A percentile compares a stretch with the other conserved stretches of the same genome.
Evolutionary conservation across 1,140 invertebrate species (phyloP).

Genomic region (Melitaea cinxia): DNA sequence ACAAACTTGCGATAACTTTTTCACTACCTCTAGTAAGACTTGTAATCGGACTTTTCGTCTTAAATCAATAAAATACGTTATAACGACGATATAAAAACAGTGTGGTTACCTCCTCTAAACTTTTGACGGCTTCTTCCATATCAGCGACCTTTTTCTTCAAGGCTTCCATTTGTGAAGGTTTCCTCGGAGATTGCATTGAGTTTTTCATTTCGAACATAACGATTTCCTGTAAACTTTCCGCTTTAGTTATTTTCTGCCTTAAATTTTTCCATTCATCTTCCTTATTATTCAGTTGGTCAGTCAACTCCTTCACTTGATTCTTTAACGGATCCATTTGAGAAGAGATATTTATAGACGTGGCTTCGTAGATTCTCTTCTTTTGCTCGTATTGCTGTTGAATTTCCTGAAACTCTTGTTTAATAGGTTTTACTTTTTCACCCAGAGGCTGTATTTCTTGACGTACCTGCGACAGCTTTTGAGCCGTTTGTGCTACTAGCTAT

Average conservation of each 20-base stretch:
- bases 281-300: slow-evolving; percentile 71
- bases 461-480: slow-evolving; percentile 74
- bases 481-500: slow-evolving; percentile 76
- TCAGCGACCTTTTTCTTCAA: slow-evolving; percentile 72
- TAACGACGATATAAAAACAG: no score
- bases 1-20: no score
- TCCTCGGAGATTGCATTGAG: slow-evolving; percentile 74
- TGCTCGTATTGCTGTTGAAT: slow-evolving; percentile 80
- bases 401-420: slow-evolving; percentile 76
- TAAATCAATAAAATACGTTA: no score
- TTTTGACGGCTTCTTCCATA: slow-evolving; percentile 67
- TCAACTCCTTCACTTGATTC: slow-evolving; percentile 70
- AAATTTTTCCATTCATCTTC: slow-evolving; percentile 81
- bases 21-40: no score
- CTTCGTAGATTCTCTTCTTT: slow-evolving; percentile 78
- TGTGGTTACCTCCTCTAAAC: slow-evolving; percentile 78
- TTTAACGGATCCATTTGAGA: slow-evolving; percentile 80
- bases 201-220: slow-evolving; percentile 79
- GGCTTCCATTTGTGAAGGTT: slow-evolving; percentile 76
- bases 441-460: slow-evolving; percentile 77
- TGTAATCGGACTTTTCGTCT: no score
- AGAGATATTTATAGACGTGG: slow-evolving; percentile 77
- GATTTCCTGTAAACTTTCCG: slow-evolving; percentile 78
- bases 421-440: slow-evolving; percentile 73
- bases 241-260: slow-evolving; percentile 78